These are phyloP conservation scores for Taeniopygia guttata DNA, from an alignment of 2,797 vertebrate species.

Conservation along the genomic window DNA sequence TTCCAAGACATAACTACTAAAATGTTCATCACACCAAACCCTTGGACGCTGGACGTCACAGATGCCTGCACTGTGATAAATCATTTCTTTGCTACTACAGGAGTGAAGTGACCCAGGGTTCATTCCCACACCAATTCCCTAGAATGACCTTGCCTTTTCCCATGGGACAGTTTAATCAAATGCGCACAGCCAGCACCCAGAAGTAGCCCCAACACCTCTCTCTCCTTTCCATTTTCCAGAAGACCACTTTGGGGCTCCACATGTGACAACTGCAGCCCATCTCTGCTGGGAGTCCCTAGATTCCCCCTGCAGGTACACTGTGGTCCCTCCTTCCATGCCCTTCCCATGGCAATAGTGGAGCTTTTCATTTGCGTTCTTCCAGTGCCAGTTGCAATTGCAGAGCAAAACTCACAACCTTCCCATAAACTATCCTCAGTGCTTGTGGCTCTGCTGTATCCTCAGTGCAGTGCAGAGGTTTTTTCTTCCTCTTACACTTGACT, in stretches of 20 bases:
- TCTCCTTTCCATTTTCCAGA: not conserved
- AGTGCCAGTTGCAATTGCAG: not conserved
- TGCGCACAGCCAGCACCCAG: not conserved
- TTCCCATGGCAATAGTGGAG: not conserved
- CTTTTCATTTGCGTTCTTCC: not conserved
- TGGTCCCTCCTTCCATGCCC: not conserved
- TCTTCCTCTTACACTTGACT: not conserved
- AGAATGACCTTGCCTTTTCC: not conserved
- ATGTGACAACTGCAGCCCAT: not conserved
- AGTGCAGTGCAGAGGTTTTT: accelerated
- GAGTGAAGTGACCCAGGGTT: not conserved
- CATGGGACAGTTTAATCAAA: not conserved
- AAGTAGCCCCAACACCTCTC: not conserved
- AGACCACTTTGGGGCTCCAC: not conserved
- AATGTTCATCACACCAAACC: not conserved
- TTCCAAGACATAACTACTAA: not conserved
- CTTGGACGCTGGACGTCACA: not conserved
- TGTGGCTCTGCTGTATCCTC: not conserved
- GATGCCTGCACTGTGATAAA: not conserved
- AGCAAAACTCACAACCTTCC: not conserved
- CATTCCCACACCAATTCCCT: not conserved
- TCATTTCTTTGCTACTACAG: not conserved
- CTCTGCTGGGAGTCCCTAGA: not conserved
- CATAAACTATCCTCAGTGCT: not conserved
- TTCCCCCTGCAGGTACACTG: not conserved